Evolutionary conservation across 2,797 vertebrate species (phyloP).

Genomic region (Amblyraja radiata): DNA sequence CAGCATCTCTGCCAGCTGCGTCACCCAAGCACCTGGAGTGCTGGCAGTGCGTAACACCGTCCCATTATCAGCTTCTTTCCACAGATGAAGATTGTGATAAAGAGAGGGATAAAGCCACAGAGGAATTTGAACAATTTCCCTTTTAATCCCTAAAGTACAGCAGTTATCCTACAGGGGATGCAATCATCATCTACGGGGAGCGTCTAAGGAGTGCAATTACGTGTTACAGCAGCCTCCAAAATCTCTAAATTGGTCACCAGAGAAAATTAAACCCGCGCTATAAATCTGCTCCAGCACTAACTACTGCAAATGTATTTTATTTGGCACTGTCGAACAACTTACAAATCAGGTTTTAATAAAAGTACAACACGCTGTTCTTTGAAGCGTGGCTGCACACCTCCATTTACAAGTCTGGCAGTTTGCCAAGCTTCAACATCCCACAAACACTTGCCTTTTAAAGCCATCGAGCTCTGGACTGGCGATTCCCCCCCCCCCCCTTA

Average conservation of each 20-base stretch:
- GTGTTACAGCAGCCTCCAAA: neutral
- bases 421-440: neutral
- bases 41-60: too few species aligned
- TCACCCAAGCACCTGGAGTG: too few species aligned
- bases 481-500: neutral
- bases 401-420: neutral
- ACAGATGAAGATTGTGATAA: too few species aligned
- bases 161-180: neutral
- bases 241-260: neutral
- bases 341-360: slow-evolving; percentile 19
- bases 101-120: neutral
- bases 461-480: neutral
- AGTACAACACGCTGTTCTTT: slow-evolving; percentile 28
- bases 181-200: neutral
- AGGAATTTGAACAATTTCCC: neutral
- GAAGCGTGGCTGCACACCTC: slow-evolving; percentile 27
- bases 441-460: slow-evolving; percentile 22
- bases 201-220: neutral
- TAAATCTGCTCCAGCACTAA: neutral
- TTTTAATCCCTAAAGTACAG: neutral
- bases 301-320: neutral
- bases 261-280: neutral
- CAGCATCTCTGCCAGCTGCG: too few species aligned
- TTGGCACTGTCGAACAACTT: neutral
- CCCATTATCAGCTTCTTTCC: too few species aligned